A percentile compares a stretch with the other conserved stretches of the same genome.
phyloP scores from a whole-genome alignment of 2,888 invertebrate genomes.

The Clusia tigrina region DNA sequence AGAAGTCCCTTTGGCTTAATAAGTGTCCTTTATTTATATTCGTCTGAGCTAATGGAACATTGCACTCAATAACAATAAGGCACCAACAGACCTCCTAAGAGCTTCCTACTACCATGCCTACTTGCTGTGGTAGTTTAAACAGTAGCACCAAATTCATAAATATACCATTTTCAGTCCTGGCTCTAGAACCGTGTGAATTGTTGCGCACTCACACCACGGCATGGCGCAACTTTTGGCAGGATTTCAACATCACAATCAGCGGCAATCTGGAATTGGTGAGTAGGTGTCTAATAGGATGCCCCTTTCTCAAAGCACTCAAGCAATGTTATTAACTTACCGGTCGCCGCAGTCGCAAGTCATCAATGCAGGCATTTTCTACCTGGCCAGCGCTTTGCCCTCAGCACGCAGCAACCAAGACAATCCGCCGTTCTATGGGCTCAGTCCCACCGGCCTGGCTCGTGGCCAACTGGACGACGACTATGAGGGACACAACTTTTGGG shows the following conservation, averaged over 20 bases:
- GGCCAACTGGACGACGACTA: conserved; percentile 59
- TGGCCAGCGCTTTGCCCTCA: conserved; percentile 69
- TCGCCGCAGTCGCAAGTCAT: conserved; percentile 56
- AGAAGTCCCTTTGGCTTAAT: no score
- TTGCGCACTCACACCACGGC: conserved; percentile 65
- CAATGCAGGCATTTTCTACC: conserved; percentile 70
- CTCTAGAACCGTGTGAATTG: conserved; percentile 58
- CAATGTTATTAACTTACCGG: background rate
- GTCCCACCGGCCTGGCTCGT: conserved; percentile 69
- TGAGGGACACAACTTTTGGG: conserved; percentile 72
- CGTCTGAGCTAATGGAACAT: no score
- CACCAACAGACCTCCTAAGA: no score
- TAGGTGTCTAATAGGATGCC: background rate
- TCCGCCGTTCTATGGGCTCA: conserved; percentile 67
- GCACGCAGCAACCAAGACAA: conserved; percentile 64
- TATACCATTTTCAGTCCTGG: conserved; percentile 33
- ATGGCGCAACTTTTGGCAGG: conserved; percentile 66
- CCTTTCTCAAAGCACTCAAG: background rate
- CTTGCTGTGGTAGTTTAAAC: no score
- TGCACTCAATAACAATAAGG: no score
- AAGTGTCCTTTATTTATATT: no score
- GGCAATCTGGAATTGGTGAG: conserved; percentile 67
- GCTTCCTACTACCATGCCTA: no score
- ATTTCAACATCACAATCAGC: conserved; percentile 66
- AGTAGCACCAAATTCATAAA: no score